phyloP scores from a whole-genome alignment of 2,888 invertebrate genomes.

The Epistrophe eligans region DNA sequence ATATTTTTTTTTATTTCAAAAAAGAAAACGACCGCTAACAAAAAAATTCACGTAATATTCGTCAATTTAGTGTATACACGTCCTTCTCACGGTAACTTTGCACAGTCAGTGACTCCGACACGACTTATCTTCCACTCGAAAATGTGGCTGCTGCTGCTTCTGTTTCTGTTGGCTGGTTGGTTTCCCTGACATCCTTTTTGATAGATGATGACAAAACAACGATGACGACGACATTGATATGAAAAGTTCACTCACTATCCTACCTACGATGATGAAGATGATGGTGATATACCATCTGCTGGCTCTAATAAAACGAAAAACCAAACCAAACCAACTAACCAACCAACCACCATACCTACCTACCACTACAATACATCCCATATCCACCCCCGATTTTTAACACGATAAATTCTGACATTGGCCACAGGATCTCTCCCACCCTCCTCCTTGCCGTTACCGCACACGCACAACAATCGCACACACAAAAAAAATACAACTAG shows the following conservation, averaged over 20 bases:
- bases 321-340: conserved; percentile 37
- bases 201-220: conserved; percentile 74
- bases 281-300: conserved; percentile 70
- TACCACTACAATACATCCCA: not conserved
- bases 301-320: conserved; percentile 14
- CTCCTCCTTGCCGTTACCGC: conserved; percentile 22
- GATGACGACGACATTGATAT: conserved; percentile 72
- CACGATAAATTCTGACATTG: conserved; percentile 72
- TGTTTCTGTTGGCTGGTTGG: conserved; percentile 72
- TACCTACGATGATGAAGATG: conserved; percentile 17
- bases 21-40: not conserved
- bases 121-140: conserved; percentile 73
- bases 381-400: conserved; percentile 52
- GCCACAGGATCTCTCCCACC: conserved; percentile 65
- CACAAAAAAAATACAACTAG: conserved; percentile 56
- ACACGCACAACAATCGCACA: conserved; percentile 49
- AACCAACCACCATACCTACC: conserved; percentile 54
- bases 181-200: conserved; percentile 71
- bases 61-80: conserved; percentile 41
- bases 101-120: conserved; percentile 75
- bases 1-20: conserved; percentile 1
- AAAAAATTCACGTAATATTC: not conserved
- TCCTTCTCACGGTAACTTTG: conserved; percentile 73
- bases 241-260: conserved; percentile 37
- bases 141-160: conserved; percentile 50